A percentile compares a stretch with the other conserved stretches of the same genome.
Conservation (phyloP, 2,888 invertebrate genomes). For the Nemotelus pantherinus region DNA sequence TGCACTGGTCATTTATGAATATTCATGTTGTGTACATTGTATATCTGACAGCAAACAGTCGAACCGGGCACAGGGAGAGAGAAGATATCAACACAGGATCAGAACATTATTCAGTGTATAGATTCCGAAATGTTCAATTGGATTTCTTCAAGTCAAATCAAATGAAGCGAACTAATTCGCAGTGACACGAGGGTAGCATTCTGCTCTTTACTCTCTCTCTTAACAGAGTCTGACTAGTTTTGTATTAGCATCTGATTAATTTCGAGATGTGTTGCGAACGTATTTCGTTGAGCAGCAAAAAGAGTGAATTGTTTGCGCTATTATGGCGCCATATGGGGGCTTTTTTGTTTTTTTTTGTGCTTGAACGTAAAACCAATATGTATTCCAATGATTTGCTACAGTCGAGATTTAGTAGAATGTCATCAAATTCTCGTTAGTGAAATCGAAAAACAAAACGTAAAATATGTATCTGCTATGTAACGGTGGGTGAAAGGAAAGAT, state of each 20-base stretch:
- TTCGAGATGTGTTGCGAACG: slow-evolving; percentile 21
- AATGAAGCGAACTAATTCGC: slow-evolving; percentile 46
- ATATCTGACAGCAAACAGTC: background rate
- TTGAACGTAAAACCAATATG: slow-evolving; percentile 4
- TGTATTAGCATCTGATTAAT: slow-evolving; percentile 49
- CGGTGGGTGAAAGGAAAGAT: background rate
- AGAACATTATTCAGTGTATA: too few relatives aligned
- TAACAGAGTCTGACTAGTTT: background rate
- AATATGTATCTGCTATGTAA: background rate
- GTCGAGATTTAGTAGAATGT: slow-evolving; percentile 55
- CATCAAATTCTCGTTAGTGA: slow-evolving; percentile 59
- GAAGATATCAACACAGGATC: background rate
- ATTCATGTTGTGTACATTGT: slow-evolving; percentile 42
- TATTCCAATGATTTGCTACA: slow-evolving; percentile 17
- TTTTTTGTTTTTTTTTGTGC: slow-evolving; percentile 10
- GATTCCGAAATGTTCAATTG: background rate
- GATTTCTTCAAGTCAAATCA: slow-evolving; percentile 24
- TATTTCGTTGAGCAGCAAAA: background rate
- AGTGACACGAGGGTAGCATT: slow-evolving; percentile 38
- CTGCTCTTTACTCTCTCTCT: background rate
- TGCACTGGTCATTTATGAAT: slow-evolving; percentile 45
- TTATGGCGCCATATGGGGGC: slow-evolving; percentile 47
- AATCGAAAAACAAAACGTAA: slow-evolving; percentile 49
- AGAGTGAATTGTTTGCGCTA: slow-evolving; percentile 4
- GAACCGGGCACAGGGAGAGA: background rate